Base-by-base conservation (phyloP, 2,888 invertebrate genomes). In the Drosophila neonasuta region DNA sequence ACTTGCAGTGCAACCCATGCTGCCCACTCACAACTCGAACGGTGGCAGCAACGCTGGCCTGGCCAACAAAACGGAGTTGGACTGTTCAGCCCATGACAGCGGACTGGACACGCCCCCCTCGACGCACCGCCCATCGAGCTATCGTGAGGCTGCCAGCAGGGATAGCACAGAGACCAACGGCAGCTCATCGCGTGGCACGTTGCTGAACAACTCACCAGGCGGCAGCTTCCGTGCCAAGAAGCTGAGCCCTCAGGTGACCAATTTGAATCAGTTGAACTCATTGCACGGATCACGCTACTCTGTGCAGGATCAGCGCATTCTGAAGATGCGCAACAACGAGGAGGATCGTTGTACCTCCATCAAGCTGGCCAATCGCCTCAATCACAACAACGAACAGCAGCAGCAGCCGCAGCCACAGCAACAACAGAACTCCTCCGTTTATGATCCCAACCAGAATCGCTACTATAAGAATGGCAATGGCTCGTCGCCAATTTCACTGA, bases 51-150 rank as follows among this genome's bases (percentile, higher is more conserved):
- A 46, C 29, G 55, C 50, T 24, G 84, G 80, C 46, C 54, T 81
- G 69, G 76, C 82, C 15, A 70, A 59, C 48, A 87, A 82, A 41
- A 92, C 93, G 62, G 93, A 93, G 83, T 92, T 93, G 77, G 93
- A 93, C 82, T 92, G 93, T 59, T 91, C 91, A 90, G 92, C 91
- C 50, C 92, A 91, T 82, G 91, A 91, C 71, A 91, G 89, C 73
- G 91, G 91, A 49, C 77, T 92, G 73, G 91, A 91, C 62, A 91
- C 91, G 41, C 91, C 92, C n/a, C 91, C 91, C 7, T 91, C 92
- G 11, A 91, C 90, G 3, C 90, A 91, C 60, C 90, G 91, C 62
- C 91, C 91, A 39, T 91, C 90, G 58, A 91, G 90, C 65, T 91
- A 91, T 69, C 89, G 91, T 44, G 91, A 91, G 76, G 86, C 64